These are phyloP conservation scores for Forbesichthys papilliferus DNA, from an alignment of 2,113 vertebrate species.

Conservation along the genomic window DNA sequence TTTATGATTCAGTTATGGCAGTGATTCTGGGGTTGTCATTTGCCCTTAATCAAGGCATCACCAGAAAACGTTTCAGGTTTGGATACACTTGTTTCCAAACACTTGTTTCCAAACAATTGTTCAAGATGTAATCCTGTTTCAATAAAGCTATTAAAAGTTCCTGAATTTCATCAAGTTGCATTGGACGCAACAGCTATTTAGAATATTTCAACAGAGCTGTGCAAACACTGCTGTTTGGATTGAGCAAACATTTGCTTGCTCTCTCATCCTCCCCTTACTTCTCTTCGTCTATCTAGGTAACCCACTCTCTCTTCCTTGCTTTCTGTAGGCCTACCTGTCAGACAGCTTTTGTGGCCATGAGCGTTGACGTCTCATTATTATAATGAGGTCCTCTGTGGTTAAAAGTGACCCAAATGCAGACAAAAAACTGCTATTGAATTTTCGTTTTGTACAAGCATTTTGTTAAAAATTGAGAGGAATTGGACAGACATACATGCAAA, in stretches of 20 bases:
- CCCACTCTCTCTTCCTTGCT: not conserved
- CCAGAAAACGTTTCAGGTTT: too few species aligned
- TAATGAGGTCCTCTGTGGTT: not conserved
- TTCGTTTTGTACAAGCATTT: not conserved
- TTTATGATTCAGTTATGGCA: too few species aligned
- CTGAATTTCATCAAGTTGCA: constrained; percentile 13
- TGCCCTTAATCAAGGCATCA: too few species aligned
- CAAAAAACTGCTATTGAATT: not conserved
- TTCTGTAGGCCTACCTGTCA: constrained; percentile 14
- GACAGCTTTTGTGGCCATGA: constrained; percentile 15
- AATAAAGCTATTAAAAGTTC: not conserved
- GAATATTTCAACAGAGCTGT: constrained; percentile 42
- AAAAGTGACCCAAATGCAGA: not conserved
- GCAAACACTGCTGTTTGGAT: constrained; percentile 47
- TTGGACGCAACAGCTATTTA: constrained; percentile 18
- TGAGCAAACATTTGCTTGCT: constrained; percentile 58
- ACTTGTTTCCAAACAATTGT: too few species aligned
- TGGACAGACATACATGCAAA: too few species aligned
- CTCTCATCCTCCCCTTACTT: constrained; percentile 6
- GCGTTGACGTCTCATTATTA: not conserved
- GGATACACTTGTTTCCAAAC: too few species aligned
- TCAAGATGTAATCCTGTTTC: not conserved
- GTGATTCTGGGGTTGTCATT: too few species aligned
- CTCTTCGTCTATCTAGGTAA: not conserved
- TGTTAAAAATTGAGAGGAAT: too few species aligned